Evolutionary conservation across 2,113 vertebrate species (phyloP).

Genomic region (Oncorhynchus mykiss): DNA sequence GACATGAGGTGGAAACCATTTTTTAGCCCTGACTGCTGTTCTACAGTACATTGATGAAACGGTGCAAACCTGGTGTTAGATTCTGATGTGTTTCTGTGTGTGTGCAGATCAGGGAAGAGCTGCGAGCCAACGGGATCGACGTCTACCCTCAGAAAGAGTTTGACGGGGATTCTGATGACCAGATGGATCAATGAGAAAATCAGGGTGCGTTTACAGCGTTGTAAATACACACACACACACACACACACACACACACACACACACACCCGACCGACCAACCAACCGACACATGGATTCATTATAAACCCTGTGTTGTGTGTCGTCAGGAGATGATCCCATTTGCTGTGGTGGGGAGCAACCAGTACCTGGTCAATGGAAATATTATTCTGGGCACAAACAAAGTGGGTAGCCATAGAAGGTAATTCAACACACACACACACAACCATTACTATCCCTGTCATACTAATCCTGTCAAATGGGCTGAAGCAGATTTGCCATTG

Average conservation of each 20-base stretch:
- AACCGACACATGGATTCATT: background rate
- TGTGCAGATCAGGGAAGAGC: constrained; percentile 87
- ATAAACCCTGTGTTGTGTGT: constrained; percentile 22
- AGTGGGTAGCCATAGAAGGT: constrained; percentile 99
- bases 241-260: background rate
- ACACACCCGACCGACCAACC: background rate
- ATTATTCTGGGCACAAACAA: constrained; percentile 94
- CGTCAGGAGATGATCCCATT: constrained; percentile 95
- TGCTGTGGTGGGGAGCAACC: constrained; percentile 97
- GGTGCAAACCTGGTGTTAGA: no score
- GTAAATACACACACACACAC: background rate
- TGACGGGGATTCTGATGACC: constrained; percentile 92
- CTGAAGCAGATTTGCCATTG: background rate
- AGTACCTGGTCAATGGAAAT: constrained; percentile 96
- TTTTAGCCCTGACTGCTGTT: background rate
- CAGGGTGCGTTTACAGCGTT: constrained; percentile 75
- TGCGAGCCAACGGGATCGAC: constrained; percentile 89
- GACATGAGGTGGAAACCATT: constrained; percentile 8
- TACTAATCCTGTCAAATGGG: constrained; percentile 9
- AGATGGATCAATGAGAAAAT: constrained; percentile 92
- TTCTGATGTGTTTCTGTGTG: background rate
- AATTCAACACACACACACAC: constrained; percentile 4
- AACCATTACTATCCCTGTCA: constrained; percentile 2
- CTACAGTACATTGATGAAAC: no score
- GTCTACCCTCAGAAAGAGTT: constrained; percentile 97